Conservation (phyloP, 35 echinoderm and acorn worm genomes). For the Stichopus chloronotus region DNA sequence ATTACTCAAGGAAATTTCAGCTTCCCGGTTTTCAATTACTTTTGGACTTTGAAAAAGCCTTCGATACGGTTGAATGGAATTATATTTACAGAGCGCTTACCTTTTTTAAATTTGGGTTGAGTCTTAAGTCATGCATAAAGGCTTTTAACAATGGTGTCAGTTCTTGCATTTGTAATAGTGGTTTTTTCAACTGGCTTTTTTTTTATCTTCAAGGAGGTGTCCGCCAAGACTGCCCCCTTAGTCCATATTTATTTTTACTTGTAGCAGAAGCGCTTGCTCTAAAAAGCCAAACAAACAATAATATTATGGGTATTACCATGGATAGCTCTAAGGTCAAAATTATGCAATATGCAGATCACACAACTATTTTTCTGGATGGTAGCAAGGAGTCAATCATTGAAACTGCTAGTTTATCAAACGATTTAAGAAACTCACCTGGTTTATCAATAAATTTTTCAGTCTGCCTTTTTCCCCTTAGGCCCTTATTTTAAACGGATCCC, state of each 20-base stretch:
- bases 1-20: not conserved
- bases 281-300: too few relatives aligned
- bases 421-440: not conserved
- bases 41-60: conserved; percentile 47
- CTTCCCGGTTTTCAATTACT: conserved; percentile 36
- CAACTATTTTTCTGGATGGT: not conserved
- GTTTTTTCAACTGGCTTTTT: too few relatives aligned
- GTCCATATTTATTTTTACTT: too few relatives aligned
- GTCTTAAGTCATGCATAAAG: not conserved
- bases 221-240: too few relatives aligned
- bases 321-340: too few relatives aligned
- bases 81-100: conserved; percentile 23
- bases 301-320: too few relatives aligned
- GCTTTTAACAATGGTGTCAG: too few relatives aligned
- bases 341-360: not conserved
- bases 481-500: not conserved
- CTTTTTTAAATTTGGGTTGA: conserved; percentile 19
- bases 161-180: too few relatives aligned
- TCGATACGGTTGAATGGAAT: conserved; percentile 21
- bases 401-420: not conserved
- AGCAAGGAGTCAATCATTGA: not conserved
- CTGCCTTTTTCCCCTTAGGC: not conserved
- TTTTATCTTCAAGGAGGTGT: too few relatives aligned
- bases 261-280: too few relatives aligned
- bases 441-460: not conserved